These are phyloP conservation scores for Bombus pascuorum DNA, from an alignment of 1,140 invertebrate genomes.

Conservation along the genomic window DNA sequence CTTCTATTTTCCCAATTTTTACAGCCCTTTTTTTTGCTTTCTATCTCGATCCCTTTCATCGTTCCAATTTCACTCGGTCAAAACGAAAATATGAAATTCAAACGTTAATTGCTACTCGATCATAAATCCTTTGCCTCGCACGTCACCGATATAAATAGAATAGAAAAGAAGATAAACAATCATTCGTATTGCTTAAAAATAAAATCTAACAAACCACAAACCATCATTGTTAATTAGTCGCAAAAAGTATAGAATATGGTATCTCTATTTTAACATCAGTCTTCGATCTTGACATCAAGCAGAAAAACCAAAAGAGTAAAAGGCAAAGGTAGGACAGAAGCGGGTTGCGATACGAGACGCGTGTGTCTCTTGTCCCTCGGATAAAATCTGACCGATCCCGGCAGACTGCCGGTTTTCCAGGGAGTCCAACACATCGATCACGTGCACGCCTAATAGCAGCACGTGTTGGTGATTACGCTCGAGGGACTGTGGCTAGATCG, in stretches of 20 bases:
- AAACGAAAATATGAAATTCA: background rate
- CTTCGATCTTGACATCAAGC: background rate
- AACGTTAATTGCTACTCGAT: too few species aligned
- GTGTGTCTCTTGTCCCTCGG: constrained; percentile 41
- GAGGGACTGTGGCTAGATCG: constrained; percentile 75
- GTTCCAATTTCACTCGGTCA: background rate
- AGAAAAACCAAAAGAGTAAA: too few species aligned
- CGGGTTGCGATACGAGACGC: constrained; percentile 14
- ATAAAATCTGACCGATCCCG: constrained; percentile 58
- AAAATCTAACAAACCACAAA: too few species aligned
- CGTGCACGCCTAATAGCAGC: constrained; percentile 77
- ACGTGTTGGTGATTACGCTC: constrained; percentile 79
- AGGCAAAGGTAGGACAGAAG: background rate
- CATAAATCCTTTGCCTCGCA: too few species aligned
- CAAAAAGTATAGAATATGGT: too few species aligned
- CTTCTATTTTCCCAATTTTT: constrained; percentile 1
- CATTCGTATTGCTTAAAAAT: too few species aligned
- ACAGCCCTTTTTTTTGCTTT: too few species aligned
- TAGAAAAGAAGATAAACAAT: too few species aligned
- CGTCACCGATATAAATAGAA: too few species aligned
- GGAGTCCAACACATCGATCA: constrained; percentile 73
- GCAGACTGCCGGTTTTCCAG: constrained; percentile 59
- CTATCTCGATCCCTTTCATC: background rate
- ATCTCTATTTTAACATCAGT: background rate
- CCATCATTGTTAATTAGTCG: background rate